Conservation (phyloP, 2,888 invertebrate genomes). For the Hydriomena furcata region DNA sequence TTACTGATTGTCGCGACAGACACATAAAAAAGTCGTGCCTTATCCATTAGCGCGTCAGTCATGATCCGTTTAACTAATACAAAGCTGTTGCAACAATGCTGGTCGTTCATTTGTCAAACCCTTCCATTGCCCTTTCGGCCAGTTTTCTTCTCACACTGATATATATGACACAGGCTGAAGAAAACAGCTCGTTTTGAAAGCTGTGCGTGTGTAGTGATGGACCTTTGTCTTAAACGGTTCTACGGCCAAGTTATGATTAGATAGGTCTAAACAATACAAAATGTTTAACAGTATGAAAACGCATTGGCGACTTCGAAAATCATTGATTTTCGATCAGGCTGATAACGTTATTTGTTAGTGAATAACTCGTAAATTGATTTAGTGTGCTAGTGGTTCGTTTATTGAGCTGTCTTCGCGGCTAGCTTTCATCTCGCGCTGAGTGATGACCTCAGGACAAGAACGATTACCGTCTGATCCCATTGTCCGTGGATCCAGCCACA, state of each 20-base stretch:
- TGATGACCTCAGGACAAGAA: conserved; percentile 76
- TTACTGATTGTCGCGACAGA: conserved; percentile 19
- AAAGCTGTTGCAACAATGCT: conserved; percentile 60
- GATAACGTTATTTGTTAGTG: no score
- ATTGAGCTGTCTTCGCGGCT: conserved; percentile 39
- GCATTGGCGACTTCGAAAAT: neutral
- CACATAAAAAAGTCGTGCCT: conserved; percentile 35
- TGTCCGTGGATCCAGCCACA: conserved; percentile 61
- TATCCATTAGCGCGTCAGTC: conserved; percentile 34
- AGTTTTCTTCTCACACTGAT: conserved; percentile 27
- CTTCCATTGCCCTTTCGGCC: conserved; percentile 40
- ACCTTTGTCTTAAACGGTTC: no score
- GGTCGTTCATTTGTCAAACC: conserved; percentile 65
- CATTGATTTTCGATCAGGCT: no score
- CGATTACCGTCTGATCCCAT: conserved; percentile 70
- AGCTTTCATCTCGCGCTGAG: conserved; percentile 72
- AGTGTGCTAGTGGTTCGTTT: conserved; percentile 13
- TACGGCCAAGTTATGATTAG: no score
- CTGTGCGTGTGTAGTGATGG: no score
- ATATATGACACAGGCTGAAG: conserved; percentile 5
- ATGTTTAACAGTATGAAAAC: no score
- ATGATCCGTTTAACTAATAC: conserved; percentile 65
- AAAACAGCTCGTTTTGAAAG: conserved; percentile 4
- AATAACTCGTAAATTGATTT: no score
- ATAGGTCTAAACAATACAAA: no score